A percentile compares a stretch with the other conserved stretches of the same genome.
phyloP scores from a whole-genome alignment of 2,888 invertebrate species.

The Drosophila macrospina region DNA sequence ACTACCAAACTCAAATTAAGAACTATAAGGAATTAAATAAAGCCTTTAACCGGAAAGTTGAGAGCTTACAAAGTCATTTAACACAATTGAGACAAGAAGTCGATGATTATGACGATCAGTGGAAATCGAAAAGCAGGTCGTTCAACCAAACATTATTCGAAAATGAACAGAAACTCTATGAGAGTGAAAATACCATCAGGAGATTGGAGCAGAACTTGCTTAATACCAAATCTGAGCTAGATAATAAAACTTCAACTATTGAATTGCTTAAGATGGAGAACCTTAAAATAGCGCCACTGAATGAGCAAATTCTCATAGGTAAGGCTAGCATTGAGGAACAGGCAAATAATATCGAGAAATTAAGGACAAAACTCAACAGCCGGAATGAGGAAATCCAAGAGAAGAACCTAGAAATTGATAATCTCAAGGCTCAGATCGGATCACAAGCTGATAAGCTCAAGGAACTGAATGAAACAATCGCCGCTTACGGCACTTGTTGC shows the following conservation, averaged over 20 bases:
- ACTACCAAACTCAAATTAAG: background rate
- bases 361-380: background rate
- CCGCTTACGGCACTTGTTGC: conserved; percentile 5
- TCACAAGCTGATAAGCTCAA: background rate
- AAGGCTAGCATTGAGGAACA: too few relatives aligned
- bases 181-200: background rate
- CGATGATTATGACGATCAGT: background rate
- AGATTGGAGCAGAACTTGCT: background rate
- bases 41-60: too few relatives aligned
- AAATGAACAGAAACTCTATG: background rate
- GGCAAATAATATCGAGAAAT: background rate
- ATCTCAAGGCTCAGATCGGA: background rate
- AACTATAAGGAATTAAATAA: too few relatives aligned
- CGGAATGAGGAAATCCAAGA: background rate
- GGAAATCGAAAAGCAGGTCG: background rate
- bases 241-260: background rate
- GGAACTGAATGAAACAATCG: background rate
- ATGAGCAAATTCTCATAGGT: background rate
- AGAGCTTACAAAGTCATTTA: background rate
- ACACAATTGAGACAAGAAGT: background rate
- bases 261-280: too few relatives aligned
- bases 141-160: background rate
- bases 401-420: background rate
- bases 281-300: too few relatives aligned
- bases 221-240: background rate